Evolutionary conservation across 2,797 vertebrate species (phyloP), one percentile per base, ranked within the genome.

Genomic region (Sebastes ruberrimus): DNA sequence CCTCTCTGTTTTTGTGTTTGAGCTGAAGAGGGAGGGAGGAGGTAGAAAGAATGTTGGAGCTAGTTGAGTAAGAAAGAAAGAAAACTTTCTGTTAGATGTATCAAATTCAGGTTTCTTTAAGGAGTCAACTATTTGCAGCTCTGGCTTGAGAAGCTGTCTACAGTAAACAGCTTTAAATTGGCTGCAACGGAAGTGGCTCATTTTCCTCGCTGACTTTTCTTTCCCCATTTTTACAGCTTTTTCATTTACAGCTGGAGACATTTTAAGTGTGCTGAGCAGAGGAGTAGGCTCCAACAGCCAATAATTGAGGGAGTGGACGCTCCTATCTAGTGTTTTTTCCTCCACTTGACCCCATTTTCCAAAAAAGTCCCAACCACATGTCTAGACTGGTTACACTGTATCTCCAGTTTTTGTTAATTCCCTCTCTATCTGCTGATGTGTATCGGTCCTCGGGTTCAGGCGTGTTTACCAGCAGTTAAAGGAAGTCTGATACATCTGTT

Each of bases 401-500:
- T 89, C 75, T 85, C 4, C 0, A 52, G 20, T 65, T 84, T 84
- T 55, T 86, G 84, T 88, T 91, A 87, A 74, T 85, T 60, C 35
- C 3, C 13, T 52, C 77, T 78, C 62, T 84, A 59, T 81, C 60
- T 46, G 82, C 78, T 30, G 73, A 88, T 90, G 74, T 83, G 75
- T 77, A 82, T 92, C 83, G 64, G 77, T 33, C 71, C 73, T 86
- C 77, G 85, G 78, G 75, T 83, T 22, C 61, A 74, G 71, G 62
- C 55, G 2, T 89, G 89, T 92, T 94, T 89, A 90, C 82, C 84
- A 89, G 92, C 81, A 89, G 70, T 49, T 82, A 82, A 61, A 80
- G 87, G 85, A 93, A 89, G 83, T 92, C 71, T 82, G 64, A 76
- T 74, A 91, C 96, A 96, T 96, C 95, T 96, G 94, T 91, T 89